phyloP scores from a whole-genome alignment of 2,113 vertebrate genomes.

The Narcine bancroftii region DNA sequence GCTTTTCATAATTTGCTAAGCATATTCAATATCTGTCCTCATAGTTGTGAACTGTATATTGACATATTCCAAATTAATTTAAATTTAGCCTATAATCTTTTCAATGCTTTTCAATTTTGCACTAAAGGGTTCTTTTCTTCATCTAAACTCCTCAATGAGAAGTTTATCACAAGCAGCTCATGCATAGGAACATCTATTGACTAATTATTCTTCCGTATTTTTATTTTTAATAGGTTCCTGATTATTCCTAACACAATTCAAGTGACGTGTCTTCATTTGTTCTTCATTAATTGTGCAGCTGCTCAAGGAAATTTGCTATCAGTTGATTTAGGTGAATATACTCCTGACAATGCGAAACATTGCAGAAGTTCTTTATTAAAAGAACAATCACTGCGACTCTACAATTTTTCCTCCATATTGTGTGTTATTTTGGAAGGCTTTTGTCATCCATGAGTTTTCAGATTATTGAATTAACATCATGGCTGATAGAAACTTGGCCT shows the following conservation, averaged over 20 bases:
- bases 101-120: background rate
- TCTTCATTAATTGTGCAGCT: background rate
- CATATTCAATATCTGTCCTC: too few relatives aligned
- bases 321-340: background rate
- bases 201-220: background rate
- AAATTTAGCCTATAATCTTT: background rate
- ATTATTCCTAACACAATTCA: background rate
- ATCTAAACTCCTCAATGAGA: background rate
- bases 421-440: background rate
- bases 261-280: background rate
- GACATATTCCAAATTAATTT: too few relatives aligned
- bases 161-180: background rate
- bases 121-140: background rate
- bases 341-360: background rate
- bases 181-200: background rate
- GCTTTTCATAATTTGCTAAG: too few relatives aligned
- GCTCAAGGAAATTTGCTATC: background rate
- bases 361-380: background rate
- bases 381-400: background rate
- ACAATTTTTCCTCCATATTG: background rate
- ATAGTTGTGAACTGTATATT: too few relatives aligned
- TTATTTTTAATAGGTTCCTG: background rate
- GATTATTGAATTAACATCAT: background rate
- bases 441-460: background rate
- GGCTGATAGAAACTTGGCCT: background rate